Base-by-base conservation (phyloP, 92 coral and sea anemone species). In the Palythoa grandis region DNA sequence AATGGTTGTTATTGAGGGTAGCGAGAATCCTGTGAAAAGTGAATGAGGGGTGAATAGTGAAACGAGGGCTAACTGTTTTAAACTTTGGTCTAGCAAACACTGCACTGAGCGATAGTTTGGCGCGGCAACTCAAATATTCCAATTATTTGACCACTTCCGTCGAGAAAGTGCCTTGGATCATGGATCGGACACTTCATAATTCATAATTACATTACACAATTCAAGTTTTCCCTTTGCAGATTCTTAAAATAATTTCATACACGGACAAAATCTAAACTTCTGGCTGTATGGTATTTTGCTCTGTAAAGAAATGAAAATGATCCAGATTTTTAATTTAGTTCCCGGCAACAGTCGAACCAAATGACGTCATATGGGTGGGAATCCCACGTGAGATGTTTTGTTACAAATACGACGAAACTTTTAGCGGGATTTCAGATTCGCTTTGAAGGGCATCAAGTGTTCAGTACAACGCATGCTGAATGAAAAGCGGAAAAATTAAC, bases 91-190 rank as follows among this genome's bases (percentile, higher is more conserved):
- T 63, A 63, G 69, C 25, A 63, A 56, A n/a, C 25, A 0, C 69
- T n/a, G 35, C 69, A 63, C 22, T 63, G 69, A 63, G 10, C 9
- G n/a, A 13, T 10, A 25, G 61, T 74, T 70, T 25, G 48, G 78
- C 61, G 78, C 8, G 78, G 13, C 35, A 29, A 48, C 78, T n/a
- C 17, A 74, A 10, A 5, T 74, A 74, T 74, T 74, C 47, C 17
- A 74, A 48, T 25, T 47, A 74, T 74, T 74, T 74, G 39, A 48
- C 78, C 78, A 25, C 78, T 48, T 74, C 78, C 78, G 60, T 48
- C 58, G 60, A 74, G 78, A 74, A 72, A 48, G 35, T 74, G 25
- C 37, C 17, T 74, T 8, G 50, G 50, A 5, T 29, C 35, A 29
- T 74, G 58, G 78, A n/a, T 20, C 29, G 13, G 60, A 24, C 58